Percentiles rank a stretch among this genome's conserved stretches.
phyloP scores from a whole-genome alignment of 2,888 invertebrate genomes.

The Abrostola triplasia region DNA sequence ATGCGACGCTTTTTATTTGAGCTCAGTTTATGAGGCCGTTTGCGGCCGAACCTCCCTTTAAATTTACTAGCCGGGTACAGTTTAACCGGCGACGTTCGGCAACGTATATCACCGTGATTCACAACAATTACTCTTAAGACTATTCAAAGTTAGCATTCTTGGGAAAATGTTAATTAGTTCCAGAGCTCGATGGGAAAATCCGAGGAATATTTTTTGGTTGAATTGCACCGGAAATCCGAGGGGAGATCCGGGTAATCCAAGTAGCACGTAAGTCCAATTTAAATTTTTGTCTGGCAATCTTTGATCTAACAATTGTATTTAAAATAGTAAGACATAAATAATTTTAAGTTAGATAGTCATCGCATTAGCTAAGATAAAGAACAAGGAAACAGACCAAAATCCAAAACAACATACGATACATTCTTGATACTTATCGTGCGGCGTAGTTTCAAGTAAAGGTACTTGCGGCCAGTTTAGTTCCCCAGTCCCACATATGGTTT shows the following conservation, averaged over 20 bases:
- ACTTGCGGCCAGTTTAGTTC: neutral
- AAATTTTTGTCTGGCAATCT: too few relatives aligned
- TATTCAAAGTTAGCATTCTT: slow-evolving; percentile 58
- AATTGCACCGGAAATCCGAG: slow-evolving; percentile 10
- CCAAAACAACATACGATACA: too few relatives aligned
- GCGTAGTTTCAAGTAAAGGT: neutral
- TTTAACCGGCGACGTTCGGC: slow-evolving; percentile 47
- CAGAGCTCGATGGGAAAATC: slow-evolving; percentile 40
- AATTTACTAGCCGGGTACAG: slow-evolving; percentile 67
- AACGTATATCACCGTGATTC: slow-evolving; percentile 70
- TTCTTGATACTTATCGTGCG: too few relatives aligned
- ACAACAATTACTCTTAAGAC: slow-evolving; percentile 68
- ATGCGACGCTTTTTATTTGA: slow-evolving; percentile 73
- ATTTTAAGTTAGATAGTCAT: too few relatives aligned
- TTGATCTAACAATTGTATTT: too few relatives aligned
- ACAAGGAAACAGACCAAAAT: too few relatives aligned
- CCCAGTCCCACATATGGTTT: neutral
- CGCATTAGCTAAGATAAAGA: too few relatives aligned
- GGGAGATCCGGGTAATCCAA: slow-evolving; percentile 16
- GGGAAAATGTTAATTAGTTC: slow-evolving; percentile 75
- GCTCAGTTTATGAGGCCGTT: slow-evolving; percentile 73
- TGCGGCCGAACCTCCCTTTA: slow-evolving; percentile 65
- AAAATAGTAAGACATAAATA: too few relatives aligned
- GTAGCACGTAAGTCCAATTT: slow-evolving; percentile 20
- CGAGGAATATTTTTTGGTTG: slow-evolving; percentile 29